Evolutionary conservation across 2,888 invertebrate species (phyloP).

Genomic region (Cheilosia vernalis): DNA sequence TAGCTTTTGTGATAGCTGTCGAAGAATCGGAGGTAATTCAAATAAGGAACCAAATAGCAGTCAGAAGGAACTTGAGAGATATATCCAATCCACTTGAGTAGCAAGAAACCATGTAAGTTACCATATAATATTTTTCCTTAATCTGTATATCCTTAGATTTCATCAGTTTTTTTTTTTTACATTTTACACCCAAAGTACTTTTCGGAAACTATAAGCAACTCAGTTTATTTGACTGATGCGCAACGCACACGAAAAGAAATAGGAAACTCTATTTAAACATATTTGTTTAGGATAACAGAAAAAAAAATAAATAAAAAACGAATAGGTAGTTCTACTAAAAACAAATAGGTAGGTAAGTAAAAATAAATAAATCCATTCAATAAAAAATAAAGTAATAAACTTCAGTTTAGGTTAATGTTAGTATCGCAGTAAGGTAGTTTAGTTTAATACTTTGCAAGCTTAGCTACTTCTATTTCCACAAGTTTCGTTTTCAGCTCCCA

Average conservation of each 20-base stretch:
- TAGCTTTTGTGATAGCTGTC: neutral
- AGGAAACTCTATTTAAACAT: neutral
- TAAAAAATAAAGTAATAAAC: neutral
- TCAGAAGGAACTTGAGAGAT: constrained; percentile 1
- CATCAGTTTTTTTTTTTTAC: neutral
- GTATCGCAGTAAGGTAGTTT: too few relatives aligned
- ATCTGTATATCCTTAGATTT: constrained; percentile 14
- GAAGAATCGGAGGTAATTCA: too few relatives aligned
- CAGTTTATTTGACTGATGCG: too few relatives aligned
- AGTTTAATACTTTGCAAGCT: neutral
- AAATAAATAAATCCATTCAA: neutral
- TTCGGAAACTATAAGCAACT: too few relatives aligned
- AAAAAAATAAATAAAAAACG: neutral
- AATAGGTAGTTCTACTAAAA: neutral
- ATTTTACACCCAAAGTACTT: too few relatives aligned
- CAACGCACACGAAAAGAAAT: neutral
- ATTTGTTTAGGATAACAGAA: neutral
- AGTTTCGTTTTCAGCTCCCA: constrained; percentile 5
- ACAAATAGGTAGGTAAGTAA: neutral
- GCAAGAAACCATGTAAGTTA: constrained; percentile 3
- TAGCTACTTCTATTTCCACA: constrained; percentile 20
- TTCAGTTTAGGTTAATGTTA: neutral
- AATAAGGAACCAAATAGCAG: too few relatives aligned
- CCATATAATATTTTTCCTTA: neutral
- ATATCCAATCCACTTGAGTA: constrained; percentile 2